phyloP scores from a whole-genome alignment of 1,140 invertebrate genomes.

The Maniola jurtina region DNA sequence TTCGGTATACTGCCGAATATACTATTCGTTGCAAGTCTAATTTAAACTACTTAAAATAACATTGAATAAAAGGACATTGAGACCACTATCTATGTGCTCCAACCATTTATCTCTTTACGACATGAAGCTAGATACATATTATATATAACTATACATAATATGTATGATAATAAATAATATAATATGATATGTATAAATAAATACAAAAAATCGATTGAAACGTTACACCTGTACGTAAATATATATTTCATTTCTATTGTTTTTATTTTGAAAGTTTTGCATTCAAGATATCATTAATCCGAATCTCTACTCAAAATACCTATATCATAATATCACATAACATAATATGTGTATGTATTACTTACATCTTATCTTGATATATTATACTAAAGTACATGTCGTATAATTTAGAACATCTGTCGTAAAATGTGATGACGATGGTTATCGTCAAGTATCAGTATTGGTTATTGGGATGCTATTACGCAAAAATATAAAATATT shows the following conservation, averaged over 20 bases:
- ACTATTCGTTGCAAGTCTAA: too few relatives aligned
- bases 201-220: too few relatives aligned
- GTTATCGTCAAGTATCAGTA: conserved; percentile 8
- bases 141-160: not conserved
- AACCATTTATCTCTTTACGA: not conserved
- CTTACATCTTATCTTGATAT: conserved; percentile 35
- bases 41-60: conserved; percentile 10
- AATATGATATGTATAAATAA: too few relatives aligned
- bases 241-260: too few relatives aligned
- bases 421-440: conserved; percentile 33
- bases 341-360: too few relatives aligned
- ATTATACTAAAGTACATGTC: conserved; percentile 29
- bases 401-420: conserved; percentile 31
- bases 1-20: too few relatives aligned
- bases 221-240: too few relatives aligned
- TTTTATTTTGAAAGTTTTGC: not conserved
- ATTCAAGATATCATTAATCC: not conserved
- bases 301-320: too few relatives aligned
- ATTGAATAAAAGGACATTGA: not conserved
- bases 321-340: too few relatives aligned
- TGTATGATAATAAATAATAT: too few relatives aligned
- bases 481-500: not conserved
- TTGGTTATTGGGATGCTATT: not conserved
- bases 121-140: not conserved
- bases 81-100: not conserved